Percentiles rank a stretch among this genome's conserved stretches.
phyloP scores from a whole-genome alignment of 1,140 invertebrate species.

The Adelges cooleyi region DNA sequence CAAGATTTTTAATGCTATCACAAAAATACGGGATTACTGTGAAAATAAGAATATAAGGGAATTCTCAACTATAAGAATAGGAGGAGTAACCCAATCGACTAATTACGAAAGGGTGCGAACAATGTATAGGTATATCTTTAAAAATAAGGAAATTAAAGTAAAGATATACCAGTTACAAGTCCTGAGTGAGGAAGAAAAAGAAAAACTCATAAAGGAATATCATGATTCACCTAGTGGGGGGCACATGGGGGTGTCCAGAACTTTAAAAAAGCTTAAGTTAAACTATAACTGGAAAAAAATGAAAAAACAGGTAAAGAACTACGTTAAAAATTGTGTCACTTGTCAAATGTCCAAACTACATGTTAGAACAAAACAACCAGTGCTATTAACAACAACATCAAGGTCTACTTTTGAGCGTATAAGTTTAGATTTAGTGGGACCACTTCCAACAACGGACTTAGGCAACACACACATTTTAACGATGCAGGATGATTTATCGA shows the following conservation, averaged over 20 bases:
- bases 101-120: no score
- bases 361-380: neutral
- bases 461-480: neutral
- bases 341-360: no score
- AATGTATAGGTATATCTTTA: no score
- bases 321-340: neutral
- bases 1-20: no score
- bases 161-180: no score
- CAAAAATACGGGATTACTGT: no score
- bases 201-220: neutral
- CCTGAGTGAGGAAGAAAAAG: no score
- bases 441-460: slow-evolving; percentile 35
- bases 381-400: slow-evolving; percentile 27
- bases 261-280: neutral
- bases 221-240: neutral
- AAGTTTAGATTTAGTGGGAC: slow-evolving; percentile 42
- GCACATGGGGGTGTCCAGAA: neutral
- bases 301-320: neutral
- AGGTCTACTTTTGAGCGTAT: slow-evolving; percentile 34
- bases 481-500: neutral
- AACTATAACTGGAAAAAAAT: neutral
- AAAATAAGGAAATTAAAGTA: no score
- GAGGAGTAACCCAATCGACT: no score
- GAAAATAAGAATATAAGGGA: no score
- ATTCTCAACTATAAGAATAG: no score